phyloP scores from a whole-genome alignment of 2,888 invertebrate species.

The Chrysomela aeneicollis region DNA sequence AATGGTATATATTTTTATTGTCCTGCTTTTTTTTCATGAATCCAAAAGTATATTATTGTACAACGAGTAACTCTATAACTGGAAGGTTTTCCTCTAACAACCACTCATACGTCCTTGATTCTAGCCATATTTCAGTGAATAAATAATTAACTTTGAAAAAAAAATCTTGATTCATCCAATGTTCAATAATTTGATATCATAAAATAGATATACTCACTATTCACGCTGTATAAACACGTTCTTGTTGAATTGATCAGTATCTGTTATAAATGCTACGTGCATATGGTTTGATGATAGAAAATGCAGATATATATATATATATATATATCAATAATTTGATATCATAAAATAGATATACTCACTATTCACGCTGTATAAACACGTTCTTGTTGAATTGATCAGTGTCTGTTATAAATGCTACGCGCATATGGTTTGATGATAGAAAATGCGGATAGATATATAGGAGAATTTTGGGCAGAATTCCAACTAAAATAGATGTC shows the following conservation, averaged over 20 bases:
- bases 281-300: slow-evolving; percentile 27
- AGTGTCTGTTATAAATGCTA: slow-evolving; percentile 26
- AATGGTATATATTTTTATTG: no score
- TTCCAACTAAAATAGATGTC: slow-evolving; percentile 33
- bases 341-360: neutral
- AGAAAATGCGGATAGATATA: slow-evolving; percentile 30
- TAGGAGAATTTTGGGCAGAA: slow-evolving; percentile 32
- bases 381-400: neutral
- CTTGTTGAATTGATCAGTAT: slow-evolving; percentile 5
- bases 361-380: neutral
- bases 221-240: neutral
- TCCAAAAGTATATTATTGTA: no score
- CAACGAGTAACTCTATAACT: no score
- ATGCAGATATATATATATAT: slow-evolving; percentile 33
- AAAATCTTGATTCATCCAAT: no score
- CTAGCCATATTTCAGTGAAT: no score
- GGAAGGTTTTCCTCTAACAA: no score
- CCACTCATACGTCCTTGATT: no score
- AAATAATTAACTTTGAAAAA: no score
- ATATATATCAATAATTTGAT: no score
- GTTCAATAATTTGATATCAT: no score
- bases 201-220: neutral
- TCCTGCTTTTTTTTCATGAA: no score
- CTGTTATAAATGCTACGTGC: slow-evolving; percentile 28
- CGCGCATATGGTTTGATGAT: slow-evolving; percentile 26